These are phyloP conservation scores for Atta colombica DNA, from an alignment of 1,140 invertebrate genomes.

Conservation along the genomic window DNA sequence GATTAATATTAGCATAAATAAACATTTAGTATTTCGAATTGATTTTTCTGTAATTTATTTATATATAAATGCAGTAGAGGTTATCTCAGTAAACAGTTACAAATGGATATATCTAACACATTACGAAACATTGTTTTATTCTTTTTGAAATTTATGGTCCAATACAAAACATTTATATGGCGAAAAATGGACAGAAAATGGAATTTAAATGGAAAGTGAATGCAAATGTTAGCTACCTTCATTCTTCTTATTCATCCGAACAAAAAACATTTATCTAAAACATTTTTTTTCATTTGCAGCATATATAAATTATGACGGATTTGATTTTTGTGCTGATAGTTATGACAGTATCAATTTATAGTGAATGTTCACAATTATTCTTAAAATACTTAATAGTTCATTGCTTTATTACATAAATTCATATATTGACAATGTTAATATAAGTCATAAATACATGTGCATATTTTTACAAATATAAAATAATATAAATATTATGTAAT, in stretches of 20 bases:
- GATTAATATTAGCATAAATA: neutral
- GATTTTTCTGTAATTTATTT: neutral
- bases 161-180: constrained; percentile 37
- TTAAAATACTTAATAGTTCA: constrained; percentile 24
- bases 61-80: neutral
- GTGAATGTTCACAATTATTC: neutral
- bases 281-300: constrained; percentile 34
- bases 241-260: constrained; percentile 40
- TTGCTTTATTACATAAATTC: neutral
- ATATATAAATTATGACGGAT: neutral
- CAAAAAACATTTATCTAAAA: constrained; percentile 50
- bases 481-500: neutral
- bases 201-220: constrained; percentile 62
- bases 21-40: neutral
- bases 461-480: constrained; percentile 5
- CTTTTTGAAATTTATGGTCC: constrained; percentile 53
- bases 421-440: neutral
- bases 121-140: constrained; percentile 29
- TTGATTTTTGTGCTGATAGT: neutral
- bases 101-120: constrained; percentile 34
- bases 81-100: constrained; percentile 3
- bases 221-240: constrained; percentile 53
- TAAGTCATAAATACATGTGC: neutral
- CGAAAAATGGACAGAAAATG: constrained; percentile 27
- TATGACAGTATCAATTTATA: constrained; percentile 18